A percentile compares a stretch with the other conserved stretches of the same genome.
Conservation (phyloP, 2,113 vertebrate species). For the Semicossyphus pulcher region DNA sequence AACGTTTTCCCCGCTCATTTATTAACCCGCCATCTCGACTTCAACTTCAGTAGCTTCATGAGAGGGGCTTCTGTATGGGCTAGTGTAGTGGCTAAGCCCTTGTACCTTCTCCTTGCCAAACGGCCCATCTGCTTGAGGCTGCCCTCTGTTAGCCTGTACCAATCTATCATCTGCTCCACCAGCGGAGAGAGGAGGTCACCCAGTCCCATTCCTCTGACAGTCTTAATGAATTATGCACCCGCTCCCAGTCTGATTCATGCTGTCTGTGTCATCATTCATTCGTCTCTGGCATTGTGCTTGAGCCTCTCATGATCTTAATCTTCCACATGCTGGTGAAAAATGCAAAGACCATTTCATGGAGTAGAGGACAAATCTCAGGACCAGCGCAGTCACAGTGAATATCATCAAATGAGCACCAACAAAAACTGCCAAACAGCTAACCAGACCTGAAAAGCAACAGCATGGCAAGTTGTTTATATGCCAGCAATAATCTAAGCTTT, state of each 20-base stretch:
- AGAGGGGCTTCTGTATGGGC: constrained; percentile 44
- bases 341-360: constrained; percentile 59
- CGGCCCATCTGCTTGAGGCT: constrained; percentile 73
- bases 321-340: constrained; percentile 40
- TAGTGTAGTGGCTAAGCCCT: constrained; percentile 26
- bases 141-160: constrained; percentile 55
- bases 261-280: constrained; percentile 71
- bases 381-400: constrained; percentile 39
- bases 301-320: constrained; percentile 55
- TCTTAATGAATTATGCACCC: constrained; percentile 66
- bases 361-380: constrained; percentile 23
- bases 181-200: constrained; percentile 68
- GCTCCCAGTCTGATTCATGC: constrained; percentile 66
- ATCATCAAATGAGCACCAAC: constrained; percentile 47
- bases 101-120: constrained; percentile 51
- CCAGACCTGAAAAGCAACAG: not conserved
- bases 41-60: constrained; percentile 65
- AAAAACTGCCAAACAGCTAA: not conserved
- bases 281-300: constrained; percentile 59
- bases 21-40: constrained; percentile 64
- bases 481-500: too few relatives aligned
- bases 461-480: too few relatives aligned
- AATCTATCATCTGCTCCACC: constrained; percentile 66
- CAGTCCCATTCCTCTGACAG: constrained; percentile 61
- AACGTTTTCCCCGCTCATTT: constrained; percentile 57